Evolutionary conservation across 2,113 vertebrate genomes (phyloP).

Genomic region (Sitta europaea): DNA sequence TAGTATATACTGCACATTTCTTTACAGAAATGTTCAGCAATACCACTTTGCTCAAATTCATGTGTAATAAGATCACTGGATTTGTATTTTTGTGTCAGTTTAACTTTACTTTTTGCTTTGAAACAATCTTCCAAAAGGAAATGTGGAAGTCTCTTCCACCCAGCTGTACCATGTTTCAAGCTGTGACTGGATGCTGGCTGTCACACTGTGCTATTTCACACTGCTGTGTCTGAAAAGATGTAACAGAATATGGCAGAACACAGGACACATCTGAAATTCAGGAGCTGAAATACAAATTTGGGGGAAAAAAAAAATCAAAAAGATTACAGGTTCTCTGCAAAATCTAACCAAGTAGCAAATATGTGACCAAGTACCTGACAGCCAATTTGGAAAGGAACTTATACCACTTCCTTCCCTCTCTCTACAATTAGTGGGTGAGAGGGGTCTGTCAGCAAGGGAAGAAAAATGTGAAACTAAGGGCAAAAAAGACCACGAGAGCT

Average conservation of each 20-base stretch:
- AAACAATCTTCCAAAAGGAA: not conserved
- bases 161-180: not conserved
- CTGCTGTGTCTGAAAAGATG: not conserved
- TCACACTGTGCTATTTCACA: not conserved
- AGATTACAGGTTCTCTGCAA: not conserved
- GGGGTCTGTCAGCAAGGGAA: constrained; percentile 8
- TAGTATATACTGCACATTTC: not conserved
- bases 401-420: constrained; percentile 19
- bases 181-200: not conserved
- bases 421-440: constrained; percentile 1
- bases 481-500: not conserved
- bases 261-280: not conserved
- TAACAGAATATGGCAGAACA: not conserved
- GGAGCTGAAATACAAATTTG: not conserved
- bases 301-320: too few relatives aligned
- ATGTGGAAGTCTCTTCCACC: not conserved
- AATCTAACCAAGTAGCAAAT: constrained; percentile 9
- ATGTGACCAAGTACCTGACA: not conserved
- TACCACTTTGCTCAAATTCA: not conserved
- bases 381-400: not conserved
- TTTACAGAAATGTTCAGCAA: not conserved
- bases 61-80: not conserved
- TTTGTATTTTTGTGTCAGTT: not conserved
- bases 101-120: not conserved
- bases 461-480: constrained; percentile 18